Percentiles rank a stretch among this genome's conserved stretches.
Evolutionary conservation across 2,113 vertebrate species (phyloP).

Genomic region (Progne subis): DNA sequence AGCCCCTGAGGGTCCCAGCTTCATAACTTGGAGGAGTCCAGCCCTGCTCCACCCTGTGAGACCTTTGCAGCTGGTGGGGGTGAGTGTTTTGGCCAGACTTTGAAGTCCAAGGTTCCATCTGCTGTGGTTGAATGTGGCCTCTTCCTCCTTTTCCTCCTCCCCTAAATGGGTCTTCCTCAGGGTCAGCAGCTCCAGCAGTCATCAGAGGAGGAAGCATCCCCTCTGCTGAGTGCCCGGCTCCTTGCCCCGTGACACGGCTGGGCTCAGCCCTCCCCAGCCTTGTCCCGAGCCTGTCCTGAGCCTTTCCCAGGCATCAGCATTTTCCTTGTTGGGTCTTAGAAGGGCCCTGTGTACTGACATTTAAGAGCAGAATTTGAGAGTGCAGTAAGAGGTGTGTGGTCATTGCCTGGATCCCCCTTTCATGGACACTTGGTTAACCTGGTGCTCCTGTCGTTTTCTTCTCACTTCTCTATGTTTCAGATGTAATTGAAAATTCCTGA

Average conservation of each 20-base stretch:
- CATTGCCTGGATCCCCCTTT: background rate
- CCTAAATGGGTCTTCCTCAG: background rate
- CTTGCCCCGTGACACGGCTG: background rate
- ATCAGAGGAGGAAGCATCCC: background rate
- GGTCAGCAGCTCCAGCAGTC: background rate
- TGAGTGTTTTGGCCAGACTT: background rate
- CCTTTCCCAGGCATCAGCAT: slow-evolving; percentile 21
- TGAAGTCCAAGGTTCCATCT: background rate
- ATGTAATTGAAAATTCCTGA: background rate
- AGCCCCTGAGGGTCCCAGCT: background rate
- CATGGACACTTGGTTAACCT: background rate
- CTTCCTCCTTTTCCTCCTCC: background rate
- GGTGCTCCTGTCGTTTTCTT: background rate
- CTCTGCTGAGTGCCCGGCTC: background rate
- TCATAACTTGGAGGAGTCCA: accelerated
- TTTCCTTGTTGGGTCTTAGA: background rate
- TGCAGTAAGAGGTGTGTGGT: accelerated
- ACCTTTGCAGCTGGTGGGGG: background rate
- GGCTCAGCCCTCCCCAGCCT: background rate
- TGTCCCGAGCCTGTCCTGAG: background rate
- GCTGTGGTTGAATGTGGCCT: background rate
- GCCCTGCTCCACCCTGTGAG: accelerated
- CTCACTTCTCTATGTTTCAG: slow-evolving; percentile 7
- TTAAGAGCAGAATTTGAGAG: slow-evolving; percentile 22
- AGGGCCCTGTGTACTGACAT: background rate